Evolutionary conservation across 1,140 invertebrate species (phyloP).

Genomic region (Drosophila ironensis): DNA sequence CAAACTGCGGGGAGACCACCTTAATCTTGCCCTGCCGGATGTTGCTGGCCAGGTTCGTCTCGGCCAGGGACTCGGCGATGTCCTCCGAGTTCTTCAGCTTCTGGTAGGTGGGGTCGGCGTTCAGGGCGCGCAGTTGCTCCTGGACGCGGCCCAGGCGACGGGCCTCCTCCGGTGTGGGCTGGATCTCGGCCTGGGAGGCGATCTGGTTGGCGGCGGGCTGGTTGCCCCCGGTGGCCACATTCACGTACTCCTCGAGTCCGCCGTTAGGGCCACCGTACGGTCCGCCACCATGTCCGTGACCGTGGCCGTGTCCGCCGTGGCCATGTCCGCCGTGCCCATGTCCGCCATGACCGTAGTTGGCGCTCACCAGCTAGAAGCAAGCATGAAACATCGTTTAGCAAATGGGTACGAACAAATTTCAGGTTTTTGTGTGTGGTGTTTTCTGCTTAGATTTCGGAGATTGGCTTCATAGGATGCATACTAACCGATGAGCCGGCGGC

Average conservation of each 20-base stretch:
- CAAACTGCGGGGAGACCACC: slow-evolving; percentile 74
- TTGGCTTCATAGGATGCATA: slow-evolving; percentile 16
- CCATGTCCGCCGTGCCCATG: slow-evolving; percentile 3
- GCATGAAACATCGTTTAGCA: not conserved
- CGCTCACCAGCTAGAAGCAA: slow-evolving; percentile 56
- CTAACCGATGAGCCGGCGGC: slow-evolving; percentile 72
- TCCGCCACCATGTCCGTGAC: slow-evolving; percentile 6
- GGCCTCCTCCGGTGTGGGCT: slow-evolving; percentile 58
- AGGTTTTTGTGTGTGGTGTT: too few relatives aligned
- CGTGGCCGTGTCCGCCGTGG: slow-evolving; percentile 1
- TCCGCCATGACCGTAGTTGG: slow-evolving; percentile 56
- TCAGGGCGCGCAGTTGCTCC: slow-evolving; percentile 71
- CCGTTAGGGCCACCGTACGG: slow-evolving; percentile 49
- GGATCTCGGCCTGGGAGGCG: slow-evolving; percentile 68
- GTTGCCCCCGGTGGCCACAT: slow-evolving; percentile 61
- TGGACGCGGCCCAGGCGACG: slow-evolving; percentile 68
- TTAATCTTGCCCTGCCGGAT: slow-evolving; percentile 79
- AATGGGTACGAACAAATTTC: not conserved
- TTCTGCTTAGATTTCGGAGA: not conserved
- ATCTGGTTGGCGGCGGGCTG: slow-evolving; percentile 59
- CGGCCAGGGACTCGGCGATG: slow-evolving; percentile 72
- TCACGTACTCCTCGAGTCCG: slow-evolving; percentile 72
- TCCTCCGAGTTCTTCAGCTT: slow-evolving; percentile 78
- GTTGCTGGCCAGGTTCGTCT: slow-evolving; percentile 69
- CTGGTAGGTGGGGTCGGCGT: slow-evolving; percentile 69